Base-by-base conservation (phyloP, 2,888 invertebrate species). In the Andrena haemorrhoa region DNA sequence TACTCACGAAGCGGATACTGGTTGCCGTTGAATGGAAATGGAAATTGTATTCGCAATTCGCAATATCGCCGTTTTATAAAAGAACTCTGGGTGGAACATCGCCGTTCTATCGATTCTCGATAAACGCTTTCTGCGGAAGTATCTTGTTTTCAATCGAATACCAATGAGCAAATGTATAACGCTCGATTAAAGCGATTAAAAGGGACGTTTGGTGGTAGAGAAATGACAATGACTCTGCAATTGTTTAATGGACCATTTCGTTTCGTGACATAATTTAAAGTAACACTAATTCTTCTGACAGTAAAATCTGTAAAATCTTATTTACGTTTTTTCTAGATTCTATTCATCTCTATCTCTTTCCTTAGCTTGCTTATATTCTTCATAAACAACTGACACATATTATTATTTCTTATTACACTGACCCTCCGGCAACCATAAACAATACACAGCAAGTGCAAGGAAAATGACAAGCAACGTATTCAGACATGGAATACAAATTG, bases 101-200 rank as follows among this genome's bases (percentile, higher is more conserved):
- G 47, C 16, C 26, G 51, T 33, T 47, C 6, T 75, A 78, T 78
- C 78, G 78, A 75, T 68, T 53, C 26, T 47, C 71, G 31, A 78
- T 78, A 75, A 78, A 75, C 12, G 65, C 16, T 49, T 3, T 12
- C 35, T 20, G 41, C 33, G n/a, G 41, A 16, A 29, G 29, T 53
- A 58, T 66, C 65, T 68, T 58, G 53, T 49, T 80, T 63, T 51
- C 77, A 65, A 77, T 51, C 31, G 76, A 35, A 66, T 31, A 12
- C 10, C 77, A 47, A 31, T 23, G 8, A 64, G 41, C 20, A 47
- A 35, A 60, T 29, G 70, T 47, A 23, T 60, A 61, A 65, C 26
- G n/a, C 26, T 12, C 53, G 26, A 58, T 63, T 58, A 31, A 41
- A 56, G 8, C n/a, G 72, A 63, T 63, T 51, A 51, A 70, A 75